Evolutionary conservation across 2,797 vertebrate genomes (phyloP).

Genomic region (Luscinia megarhynchos): DNA sequence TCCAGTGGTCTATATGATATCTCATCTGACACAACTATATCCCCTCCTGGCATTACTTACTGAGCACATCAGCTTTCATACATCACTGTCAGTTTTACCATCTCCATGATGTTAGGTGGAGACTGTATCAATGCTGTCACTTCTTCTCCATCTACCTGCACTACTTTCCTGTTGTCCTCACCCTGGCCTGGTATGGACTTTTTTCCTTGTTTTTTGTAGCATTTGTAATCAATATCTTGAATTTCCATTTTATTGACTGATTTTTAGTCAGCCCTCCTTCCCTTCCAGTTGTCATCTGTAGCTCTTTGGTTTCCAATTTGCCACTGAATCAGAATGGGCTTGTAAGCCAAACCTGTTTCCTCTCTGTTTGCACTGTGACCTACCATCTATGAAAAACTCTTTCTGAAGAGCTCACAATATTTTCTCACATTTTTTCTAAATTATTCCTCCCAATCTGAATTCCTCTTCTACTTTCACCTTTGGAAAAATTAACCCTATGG

Average conservation of each 20-base stretch:
- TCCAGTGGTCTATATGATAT: conserved; percentile 22
- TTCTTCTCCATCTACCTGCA: not conserved
- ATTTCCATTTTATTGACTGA: not conserved
- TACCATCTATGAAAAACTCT: conserved; percentile 26
- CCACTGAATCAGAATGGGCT: conserved; percentile 30
- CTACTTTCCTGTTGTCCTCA: not conserved
- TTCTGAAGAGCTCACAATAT: conserved; percentile 37
- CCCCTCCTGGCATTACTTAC: not conserved
- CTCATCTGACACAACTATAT: not conserved
- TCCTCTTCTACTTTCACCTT: not conserved
- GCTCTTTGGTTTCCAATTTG: conserved; percentile 14
- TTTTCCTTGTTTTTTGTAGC: not conserved
- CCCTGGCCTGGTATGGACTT: not conserved
- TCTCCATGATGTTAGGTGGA: not conserved
- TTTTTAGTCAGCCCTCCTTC: not conserved
- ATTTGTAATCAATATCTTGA: not conserved
- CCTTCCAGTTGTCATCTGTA: not conserved
- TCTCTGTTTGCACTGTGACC: conserved; percentile 2
- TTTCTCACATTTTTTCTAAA: conserved; percentile 36
- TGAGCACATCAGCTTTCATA: not conserved
- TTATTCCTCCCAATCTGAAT: not conserved
- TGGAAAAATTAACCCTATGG: conserved; percentile 21
- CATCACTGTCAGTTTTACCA: not conserved
- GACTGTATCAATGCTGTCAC: not conserved
- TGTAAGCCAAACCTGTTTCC: conserved; percentile 2